Base-by-base conservation (phyloP, 2,888 invertebrate genomes). In the Leucozona laternaria region DNA sequence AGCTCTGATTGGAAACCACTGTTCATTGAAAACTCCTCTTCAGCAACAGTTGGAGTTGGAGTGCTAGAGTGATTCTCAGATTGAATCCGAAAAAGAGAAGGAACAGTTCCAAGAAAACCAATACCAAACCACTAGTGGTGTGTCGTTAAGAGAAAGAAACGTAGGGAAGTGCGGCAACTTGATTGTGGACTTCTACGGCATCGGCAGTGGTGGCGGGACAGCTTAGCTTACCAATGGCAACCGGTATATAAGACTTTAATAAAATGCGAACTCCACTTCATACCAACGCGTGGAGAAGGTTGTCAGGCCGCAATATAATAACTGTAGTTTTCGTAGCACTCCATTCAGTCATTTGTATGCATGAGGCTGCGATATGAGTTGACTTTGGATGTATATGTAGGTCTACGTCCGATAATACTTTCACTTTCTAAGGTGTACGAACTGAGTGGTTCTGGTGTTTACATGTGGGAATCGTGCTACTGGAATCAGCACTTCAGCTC, bases 341-440 rank as follows among this genome's bases (percentile, higher is more conserved):
- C 84, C 55, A 43, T 45, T 48, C 55, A 48, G 53, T 55, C 66
- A 66, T 28, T 20, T 50, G 71, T 71, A 79, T 78, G 77, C 75
- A 71, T 57, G 48, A 20, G 77, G 17, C 48, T 57, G 22, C 64
- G 76, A 78, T 81, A 76, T 81, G 81, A 68, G 75, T 64, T 64
- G 45, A 80, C 87, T 89, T 88, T 89, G 88, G 86, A 78, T 90
- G 92, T 92, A 91, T 92, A 92, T 91, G 92, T 92, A 92, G 92
- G 92, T 92, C 92, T 92, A 91, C 91, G 92, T 91, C 92, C 92
- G 91, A 91, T 90, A 90, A 90, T 91, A 92, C 92, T 92, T 92
- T 92, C 92, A 92, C 92, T 92, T 92, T 92, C 92, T 90, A 91
- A 92, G 92, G 92, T 92, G 90, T 91, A 92, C 91, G 92, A 92